A percentile compares a stretch with the other conserved stretches of the same genome.
phyloP scores from a whole-genome alignment of 2,888 invertebrate species.

The Spisula solida region DNA sequence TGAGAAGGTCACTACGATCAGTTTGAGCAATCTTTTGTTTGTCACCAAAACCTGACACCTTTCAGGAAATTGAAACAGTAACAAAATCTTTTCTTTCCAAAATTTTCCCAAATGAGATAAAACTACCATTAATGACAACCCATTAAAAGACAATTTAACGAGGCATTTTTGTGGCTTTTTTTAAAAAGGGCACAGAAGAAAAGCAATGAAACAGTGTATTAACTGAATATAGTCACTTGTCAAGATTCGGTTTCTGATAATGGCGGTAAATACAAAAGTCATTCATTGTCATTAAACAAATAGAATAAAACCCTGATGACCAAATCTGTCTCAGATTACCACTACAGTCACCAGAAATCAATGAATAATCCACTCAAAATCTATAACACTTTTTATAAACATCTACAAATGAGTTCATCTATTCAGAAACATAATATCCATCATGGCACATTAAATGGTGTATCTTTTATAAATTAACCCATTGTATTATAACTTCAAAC shows the following conservation, averaged over 20 bases:
- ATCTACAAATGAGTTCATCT: background rate
- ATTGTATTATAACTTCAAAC: too few relatives aligned
- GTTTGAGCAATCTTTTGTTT: conserved; percentile 55
- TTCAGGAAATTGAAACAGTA: conserved; percentile 54
- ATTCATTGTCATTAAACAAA: background rate
- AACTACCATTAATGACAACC: conserved; percentile 21
- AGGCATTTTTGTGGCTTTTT: conserved; percentile 24
- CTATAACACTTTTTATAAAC: conserved; percentile 20
- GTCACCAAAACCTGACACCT: conserved; percentile 27
- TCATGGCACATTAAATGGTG: too few relatives aligned
- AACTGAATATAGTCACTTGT: background rate
- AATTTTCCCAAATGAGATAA: conserved; percentile 21
- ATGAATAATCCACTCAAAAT: background rate
- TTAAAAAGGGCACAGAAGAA: background rate
- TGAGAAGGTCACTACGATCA: conserved; percentile 58
- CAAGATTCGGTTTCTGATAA: conserved; percentile 31
- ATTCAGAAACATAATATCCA: background rate
- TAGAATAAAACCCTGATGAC: background rate
- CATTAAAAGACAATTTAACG: conserved; percentile 20
- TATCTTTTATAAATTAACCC: too few relatives aligned
- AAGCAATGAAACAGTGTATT: conserved; percentile 14
- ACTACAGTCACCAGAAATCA: background rate
- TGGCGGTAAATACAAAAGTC: background rate
- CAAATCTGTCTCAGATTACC: background rate
- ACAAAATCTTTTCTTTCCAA: conserved; percentile 49